A percentile compares a stretch with the other conserved stretches of the same genome.
Conservation (phyloP, 2,113 vertebrate species). For the Festucalex cinctus region DNA sequence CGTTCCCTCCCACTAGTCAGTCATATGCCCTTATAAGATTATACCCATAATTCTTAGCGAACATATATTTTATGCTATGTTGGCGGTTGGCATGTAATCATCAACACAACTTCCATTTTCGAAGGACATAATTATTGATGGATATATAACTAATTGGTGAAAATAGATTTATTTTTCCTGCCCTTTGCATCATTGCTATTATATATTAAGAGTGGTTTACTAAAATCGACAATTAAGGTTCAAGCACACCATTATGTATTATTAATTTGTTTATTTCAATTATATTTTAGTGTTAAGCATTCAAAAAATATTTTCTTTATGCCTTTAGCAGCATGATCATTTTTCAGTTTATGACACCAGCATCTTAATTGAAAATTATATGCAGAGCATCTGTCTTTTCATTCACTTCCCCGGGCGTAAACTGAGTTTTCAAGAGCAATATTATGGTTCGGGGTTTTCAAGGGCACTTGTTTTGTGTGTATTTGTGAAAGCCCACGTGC, state of each 20-base stretch:
- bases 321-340: not conserved
- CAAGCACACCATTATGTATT: not conserved
- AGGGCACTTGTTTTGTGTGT: not conserved
- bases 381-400: not conserved
- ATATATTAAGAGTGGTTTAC: not conserved
- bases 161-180: no score
- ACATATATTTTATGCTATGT: constrained; percentile 8
- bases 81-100: not conserved
- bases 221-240: not conserved
- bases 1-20: constrained; percentile 40
- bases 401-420: not conserved
- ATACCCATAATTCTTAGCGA: constrained; percentile 46
- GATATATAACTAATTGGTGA: no score
- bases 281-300: no score
- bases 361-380: constrained; percentile 5
- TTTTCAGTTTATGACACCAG: not conserved
- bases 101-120: no score
- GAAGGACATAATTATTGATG: no score
- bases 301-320: not conserved
- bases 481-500: not conserved
- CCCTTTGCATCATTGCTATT: not conserved
- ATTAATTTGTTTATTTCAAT: no score
- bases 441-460: constrained; percentile 1
- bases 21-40: constrained; percentile 56
- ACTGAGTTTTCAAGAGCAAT: constrained; percentile 2